Evolutionary conservation across 2,888 invertebrate species (phyloP), one percentile per base, ranked within the genome.

Genomic region (Heliconius ethilla): DNA sequence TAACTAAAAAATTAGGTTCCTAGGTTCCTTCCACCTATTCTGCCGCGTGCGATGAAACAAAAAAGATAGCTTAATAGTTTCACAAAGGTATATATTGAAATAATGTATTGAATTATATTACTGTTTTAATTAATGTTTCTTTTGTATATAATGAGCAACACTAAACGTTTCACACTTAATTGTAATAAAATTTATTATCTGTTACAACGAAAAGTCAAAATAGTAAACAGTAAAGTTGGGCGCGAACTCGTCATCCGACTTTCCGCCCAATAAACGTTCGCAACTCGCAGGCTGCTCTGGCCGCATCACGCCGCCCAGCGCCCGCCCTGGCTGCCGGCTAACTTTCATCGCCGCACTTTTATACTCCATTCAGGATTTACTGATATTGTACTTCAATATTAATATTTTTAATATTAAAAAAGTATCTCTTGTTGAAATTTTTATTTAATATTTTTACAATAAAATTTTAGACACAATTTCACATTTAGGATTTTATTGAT

Each of bases 181-280:
- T 22, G 22, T 73, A 66, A 40, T 59, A 29, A 74, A 73, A 66
- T 62, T 10, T 62, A 77, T 77, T 73, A 77, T 67, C 45, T 70
- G 72, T 72, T 66, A 72, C 72, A 55, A 59, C 62, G 45, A 40
- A 67, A 73, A 67, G 73, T 67, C 62, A 59, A 73, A 77, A 73
- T 77, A 73, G 73, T 73, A 74, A 74, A 77, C 73, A 73, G 59
- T 25, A 77, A 77, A 77, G 77, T 74, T 77, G 63, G 37, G 67
- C 67, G 67, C 51, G 67, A 74, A 40, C 73, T 77, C 67, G 77
- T 67, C 59, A 45, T 69, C 69, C 59, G 74, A 74, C 67, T 77
- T 77, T 77, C 67, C 67, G 77, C 73, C 67, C 73, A 77, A 77
- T 77, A 77, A 77, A 73, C 76, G 76, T 29, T 62, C 62, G 73